Conservation (phyloP, 2,888 invertebrate species). For the Hyposoter didymator region DNA sequence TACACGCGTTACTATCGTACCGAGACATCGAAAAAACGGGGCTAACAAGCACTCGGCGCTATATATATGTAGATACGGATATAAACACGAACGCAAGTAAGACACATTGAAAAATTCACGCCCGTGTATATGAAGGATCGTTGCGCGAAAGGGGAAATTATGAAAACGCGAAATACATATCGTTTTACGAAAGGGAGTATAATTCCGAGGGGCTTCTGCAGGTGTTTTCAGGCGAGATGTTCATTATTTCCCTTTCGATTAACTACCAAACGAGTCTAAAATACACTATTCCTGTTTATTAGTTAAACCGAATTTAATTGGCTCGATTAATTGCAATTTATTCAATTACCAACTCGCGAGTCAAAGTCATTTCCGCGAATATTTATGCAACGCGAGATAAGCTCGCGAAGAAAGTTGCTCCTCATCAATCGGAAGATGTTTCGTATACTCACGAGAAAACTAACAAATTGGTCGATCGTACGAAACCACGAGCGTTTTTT, state of each 20-base stretch:
- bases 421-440: too few relatives aligned
- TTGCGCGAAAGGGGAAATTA: constrained; percentile 52
- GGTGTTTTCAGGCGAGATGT: constrained; percentile 39
- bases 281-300: background rate
- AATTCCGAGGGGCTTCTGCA: constrained; percentile 27
- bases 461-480: too few relatives aligned
- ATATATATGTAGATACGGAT: background rate
- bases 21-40: constrained; percentile 54
- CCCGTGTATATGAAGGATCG: constrained; percentile 4
- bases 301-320: background rate
- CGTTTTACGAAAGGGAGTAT: constrained; percentile 38
- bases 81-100: background rate
- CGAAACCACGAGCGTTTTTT: too few relatives aligned
- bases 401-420: background rate
- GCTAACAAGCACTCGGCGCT: constrained; percentile 52
- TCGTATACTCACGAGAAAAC: too few relatives aligned
- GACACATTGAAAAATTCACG: constrained; percentile 2
- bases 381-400: background rate
- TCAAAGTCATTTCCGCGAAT: background rate
- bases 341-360: background rate
- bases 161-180: constrained; percentile 59
- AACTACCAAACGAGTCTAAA: background rate
- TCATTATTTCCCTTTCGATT: constrained; percentile 35
- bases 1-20: constrained; percentile 64
- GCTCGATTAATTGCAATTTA: constrained; percentile 12